phyloP scores from a whole-genome alignment of 1,140 invertebrate species.

The Diachasmimorpha longicaudata region DNA sequence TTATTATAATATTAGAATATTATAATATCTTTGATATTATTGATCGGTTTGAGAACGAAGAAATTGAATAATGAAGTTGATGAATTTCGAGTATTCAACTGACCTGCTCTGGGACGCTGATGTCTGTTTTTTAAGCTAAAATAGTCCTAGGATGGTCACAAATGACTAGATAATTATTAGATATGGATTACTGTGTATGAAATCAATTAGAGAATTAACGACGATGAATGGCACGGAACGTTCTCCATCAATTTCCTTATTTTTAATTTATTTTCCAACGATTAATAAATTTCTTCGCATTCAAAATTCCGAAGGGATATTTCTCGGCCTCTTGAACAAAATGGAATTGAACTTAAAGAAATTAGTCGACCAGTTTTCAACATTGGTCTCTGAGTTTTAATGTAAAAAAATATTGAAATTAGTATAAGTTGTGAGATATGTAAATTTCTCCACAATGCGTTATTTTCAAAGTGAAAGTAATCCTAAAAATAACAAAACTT shows the following conservation, averaged over 20 bases:
- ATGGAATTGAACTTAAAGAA: background rate
- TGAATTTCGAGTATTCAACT: background rate
- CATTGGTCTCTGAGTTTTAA: no score
- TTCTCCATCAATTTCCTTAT: no score
- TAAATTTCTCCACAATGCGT: background rate
- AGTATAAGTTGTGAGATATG: background rate
- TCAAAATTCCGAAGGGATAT: no score
- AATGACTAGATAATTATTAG: background rate
- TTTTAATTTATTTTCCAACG: no score
- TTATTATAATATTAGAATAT: no score
- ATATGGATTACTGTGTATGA: background rate
- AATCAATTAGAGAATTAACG: no score
- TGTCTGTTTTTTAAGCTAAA: background rate
- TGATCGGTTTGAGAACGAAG: background rate
- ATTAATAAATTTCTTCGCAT: no score
- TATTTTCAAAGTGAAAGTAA: background rate
- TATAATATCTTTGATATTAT: no score
- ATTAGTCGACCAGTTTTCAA: no score
- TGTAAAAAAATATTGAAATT: no score
- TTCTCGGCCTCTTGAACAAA: no score
- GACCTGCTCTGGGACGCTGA: background rate
- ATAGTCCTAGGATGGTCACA: background rate
- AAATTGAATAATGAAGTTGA: background rate
- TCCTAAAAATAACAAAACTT: background rate
- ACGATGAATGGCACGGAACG: no score